phyloP scores from a whole-genome alignment of 2,797 vertebrate genomes.

The Coregonus sp. region DNA sequence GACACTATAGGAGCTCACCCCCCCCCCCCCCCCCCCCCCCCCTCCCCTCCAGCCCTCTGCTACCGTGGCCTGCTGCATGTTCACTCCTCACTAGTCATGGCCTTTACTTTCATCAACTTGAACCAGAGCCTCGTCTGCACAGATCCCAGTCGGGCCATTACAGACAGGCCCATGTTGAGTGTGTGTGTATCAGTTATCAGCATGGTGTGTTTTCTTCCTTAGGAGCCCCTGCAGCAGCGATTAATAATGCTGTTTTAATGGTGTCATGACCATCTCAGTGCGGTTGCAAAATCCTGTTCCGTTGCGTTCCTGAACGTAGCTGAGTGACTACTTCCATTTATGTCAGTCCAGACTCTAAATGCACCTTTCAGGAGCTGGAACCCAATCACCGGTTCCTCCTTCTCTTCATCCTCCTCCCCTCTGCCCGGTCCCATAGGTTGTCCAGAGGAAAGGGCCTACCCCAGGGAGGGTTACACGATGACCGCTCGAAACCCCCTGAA shows the following conservation, averaged over 20 bases:
- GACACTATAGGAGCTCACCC: constrained; percentile 33
- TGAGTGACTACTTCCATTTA: constrained; percentile 53
- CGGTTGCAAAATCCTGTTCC: constrained; percentile 31
- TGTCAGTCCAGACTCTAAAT: constrained; percentile 31
- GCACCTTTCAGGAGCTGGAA: constrained; percentile 35
- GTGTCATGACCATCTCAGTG: constrained; percentile 28
- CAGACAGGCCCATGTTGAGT: constrained; percentile 24
- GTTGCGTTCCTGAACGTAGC: constrained; percentile 33
- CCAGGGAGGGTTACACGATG: constrained; percentile 29
- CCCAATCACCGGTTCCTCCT: constrained; percentile 13
- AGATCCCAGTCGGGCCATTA: constrained; percentile 37
- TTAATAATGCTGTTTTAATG: constrained; percentile 40
- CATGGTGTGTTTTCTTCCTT: constrained; percentile 5
- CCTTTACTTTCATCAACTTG: constrained; percentile 63
- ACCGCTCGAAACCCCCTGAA: constrained; percentile 27
- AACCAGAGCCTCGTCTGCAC: constrained; percentile 39
- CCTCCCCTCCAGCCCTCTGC: constrained; percentile 18
- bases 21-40: constrained; percentile 25
- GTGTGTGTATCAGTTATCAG: constrained; percentile 19
- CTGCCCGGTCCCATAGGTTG: constrained; percentile 1
- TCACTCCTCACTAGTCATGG: constrained; percentile 42
- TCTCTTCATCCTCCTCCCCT: constrained; percentile 1
- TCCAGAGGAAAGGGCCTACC: constrained; percentile 16
- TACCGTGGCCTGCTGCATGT: constrained; percentile 27
- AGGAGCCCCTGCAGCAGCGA: constrained; percentile 16